Percentiles rank a stretch among this genome's conserved stretches.
phyloP scores from a whole-genome alignment of 2,113 vertebrate species.

The Leuciscus idus region DNA sequence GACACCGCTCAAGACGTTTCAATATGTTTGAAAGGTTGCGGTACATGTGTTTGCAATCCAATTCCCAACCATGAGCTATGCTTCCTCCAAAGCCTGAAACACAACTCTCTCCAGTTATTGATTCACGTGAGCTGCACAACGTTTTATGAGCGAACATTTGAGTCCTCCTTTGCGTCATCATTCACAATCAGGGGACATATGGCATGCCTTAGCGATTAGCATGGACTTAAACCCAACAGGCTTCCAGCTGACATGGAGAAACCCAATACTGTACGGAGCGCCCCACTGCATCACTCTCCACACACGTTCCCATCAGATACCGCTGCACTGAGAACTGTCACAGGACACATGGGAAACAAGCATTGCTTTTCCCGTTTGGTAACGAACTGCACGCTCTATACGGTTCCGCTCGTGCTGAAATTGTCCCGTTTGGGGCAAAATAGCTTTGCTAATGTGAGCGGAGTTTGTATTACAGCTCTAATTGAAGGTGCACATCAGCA shows the following conservation, averaged over 20 bases:
- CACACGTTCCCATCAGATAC: conserved; percentile 63
- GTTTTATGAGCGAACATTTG: conserved; percentile 54
- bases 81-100: conserved; percentile 34
- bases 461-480: not conserved
- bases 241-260: conserved; percentile 58
- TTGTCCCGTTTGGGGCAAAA: not conserved
- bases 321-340: conserved; percentile 24
- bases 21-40: conserved; percentile 27
- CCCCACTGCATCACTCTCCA: conserved; percentile 50
- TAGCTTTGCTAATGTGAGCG: not conserved
- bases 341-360: conserved; percentile 21
- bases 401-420: not conserved
- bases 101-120: conserved; percentile 47
- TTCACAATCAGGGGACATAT: conserved; percentile 61
- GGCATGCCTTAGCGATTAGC: conserved; percentile 58
- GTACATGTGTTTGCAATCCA: conserved; percentile 42
- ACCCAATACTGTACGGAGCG: conserved; percentile 54
- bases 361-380: not conserved
- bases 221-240: conserved; percentile 51
- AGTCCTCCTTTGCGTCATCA: conserved; percentile 59
- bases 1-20: not conserved
- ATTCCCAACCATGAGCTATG: not conserved
- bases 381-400: not conserved
- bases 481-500: not conserved
- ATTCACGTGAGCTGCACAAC: conserved; percentile 48